These are phyloP conservation scores for Cinara cedri DNA, from an alignment of 2,888 invertebrate genomes.

Conservation along the genomic window DNA sequence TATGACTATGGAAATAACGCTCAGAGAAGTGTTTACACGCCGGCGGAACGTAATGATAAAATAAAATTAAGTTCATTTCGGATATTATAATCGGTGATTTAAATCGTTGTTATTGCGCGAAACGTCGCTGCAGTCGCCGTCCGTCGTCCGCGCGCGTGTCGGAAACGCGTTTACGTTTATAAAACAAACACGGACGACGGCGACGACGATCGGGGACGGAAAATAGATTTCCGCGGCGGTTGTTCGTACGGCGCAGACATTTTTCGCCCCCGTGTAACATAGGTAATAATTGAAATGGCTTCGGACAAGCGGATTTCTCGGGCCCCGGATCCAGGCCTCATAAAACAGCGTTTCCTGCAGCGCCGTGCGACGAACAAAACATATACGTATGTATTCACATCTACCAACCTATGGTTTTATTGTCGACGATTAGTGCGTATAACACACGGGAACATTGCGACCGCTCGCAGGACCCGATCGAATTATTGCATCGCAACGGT, in stretches of 20 bases:
- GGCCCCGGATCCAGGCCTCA: slow-evolving; percentile 49
- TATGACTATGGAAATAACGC: too few relatives aligned
- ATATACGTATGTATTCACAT: too few relatives aligned
- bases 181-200: not conserved
- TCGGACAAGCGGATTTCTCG: slow-evolving; percentile 27
- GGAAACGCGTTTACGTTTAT: slow-evolving; percentile 36
- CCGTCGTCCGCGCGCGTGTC: slow-evolving; percentile 2
- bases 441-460: not conserved
- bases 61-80: too few relatives aligned
- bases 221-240: slow-evolving; percentile 45
- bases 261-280: not conserved
- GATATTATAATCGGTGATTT: too few relatives aligned
- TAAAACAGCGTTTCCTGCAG: slow-evolving; percentile 42
- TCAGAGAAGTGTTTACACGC: too few relatives aligned
- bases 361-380: not conserved
- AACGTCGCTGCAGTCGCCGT: not conserved
- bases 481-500: slow-evolving; percentile 37
- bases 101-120: too few relatives aligned
- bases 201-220: slow-evolving; percentile 12
- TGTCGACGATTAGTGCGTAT: slow-evolving; percentile 39
- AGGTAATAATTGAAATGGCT: slow-evolving; percentile 24
- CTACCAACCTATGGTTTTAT: slow-evolving; percentile 49
- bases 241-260: not conserved
- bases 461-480: slow-evolving; percentile 22
- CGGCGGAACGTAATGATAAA: too few relatives aligned